Percentiles rank a stretch among this genome's conserved stretches.
These are phyloP conservation scores for Catocala fraxini DNA, from an alignment of 2,888 invertebrate genomes.

Conservation along the genomic window DNA sequence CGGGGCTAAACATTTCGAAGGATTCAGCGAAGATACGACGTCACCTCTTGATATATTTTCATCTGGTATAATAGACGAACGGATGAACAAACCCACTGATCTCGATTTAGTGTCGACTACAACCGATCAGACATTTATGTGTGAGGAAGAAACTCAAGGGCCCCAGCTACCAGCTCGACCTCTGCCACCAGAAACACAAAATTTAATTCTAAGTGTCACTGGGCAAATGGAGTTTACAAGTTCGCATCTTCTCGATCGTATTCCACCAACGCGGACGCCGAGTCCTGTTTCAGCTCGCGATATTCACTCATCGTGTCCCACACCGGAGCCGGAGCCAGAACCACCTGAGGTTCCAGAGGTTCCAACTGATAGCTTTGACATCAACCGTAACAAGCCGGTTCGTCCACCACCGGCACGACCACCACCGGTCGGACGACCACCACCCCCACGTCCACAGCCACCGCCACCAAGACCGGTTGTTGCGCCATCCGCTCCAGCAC, in stretches of 20 bases:
- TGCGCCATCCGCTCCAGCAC: conserved; percentile 41
- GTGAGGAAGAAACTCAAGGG: conserved; percentile 52
- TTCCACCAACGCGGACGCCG: conserved; percentile 95
- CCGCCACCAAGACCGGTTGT: conserved; percentile 76
- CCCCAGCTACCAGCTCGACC: conserved; percentile 86
- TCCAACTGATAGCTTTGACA: conserved; percentile 68
- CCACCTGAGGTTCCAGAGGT: conserved; percentile 38
- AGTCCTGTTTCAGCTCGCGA: conserved; percentile 95
- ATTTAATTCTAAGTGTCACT: conserved; percentile 94
- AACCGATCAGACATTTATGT: conserved; percentile 57
- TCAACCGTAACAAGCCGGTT: conserved; percentile 75
- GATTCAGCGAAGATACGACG: conserved; percentile 50
- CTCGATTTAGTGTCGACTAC: conserved; percentile 72
- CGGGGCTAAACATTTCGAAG: conserved; percentile 70
- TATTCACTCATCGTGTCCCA: conserved; percentile 94
- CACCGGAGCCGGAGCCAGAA: conserved; percentile 88
- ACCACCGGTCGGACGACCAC: conserved; percentile 69
- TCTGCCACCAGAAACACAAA: conserved; percentile 93
- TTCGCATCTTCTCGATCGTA: conserved; percentile 93
- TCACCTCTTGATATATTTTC: conserved; percentile 59
- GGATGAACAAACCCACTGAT: conserved; percentile 73
- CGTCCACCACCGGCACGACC: conserved; percentile 69
- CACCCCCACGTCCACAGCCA: conserved; percentile 81
- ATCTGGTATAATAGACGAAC: conserved; percentile 56
- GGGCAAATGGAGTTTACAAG: conserved; percentile 96